Conservation (phyloP, 2,113 vertebrate species). For the Arenaria interpres region DNA sequence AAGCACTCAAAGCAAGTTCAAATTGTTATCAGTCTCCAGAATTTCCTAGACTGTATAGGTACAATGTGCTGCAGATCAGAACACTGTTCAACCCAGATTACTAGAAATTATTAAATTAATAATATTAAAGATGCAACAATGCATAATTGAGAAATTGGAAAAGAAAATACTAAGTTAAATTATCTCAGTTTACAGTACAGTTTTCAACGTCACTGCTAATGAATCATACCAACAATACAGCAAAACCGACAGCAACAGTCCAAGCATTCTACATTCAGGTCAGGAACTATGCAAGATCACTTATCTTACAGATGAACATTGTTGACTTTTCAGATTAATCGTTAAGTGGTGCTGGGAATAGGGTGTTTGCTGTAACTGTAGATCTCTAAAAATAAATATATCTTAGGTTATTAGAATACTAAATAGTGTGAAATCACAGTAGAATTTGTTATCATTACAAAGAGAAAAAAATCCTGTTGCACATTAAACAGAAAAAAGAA, state of each 20-base stretch:
- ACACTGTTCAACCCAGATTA: background rate
- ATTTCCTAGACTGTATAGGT: background rate
- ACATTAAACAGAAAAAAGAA: background rate
- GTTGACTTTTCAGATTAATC: slow-evolving; percentile 21
- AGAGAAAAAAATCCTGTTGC: background rate
- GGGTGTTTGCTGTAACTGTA: background rate
- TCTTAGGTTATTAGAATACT: background rate
- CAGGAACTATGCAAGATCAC: background rate
- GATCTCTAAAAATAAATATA: background rate
- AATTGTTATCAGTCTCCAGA: background rate
- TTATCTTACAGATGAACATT: background rate
- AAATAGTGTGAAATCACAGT: background rate
- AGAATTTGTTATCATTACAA: background rate
- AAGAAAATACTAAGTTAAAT: background rate
- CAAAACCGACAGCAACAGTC: background rate
- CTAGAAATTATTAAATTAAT: background rate
- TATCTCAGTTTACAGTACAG: background rate
- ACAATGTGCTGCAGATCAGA: background rate
- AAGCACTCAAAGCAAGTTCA: background rate
- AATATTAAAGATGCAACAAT: background rate
- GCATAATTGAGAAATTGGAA: background rate
- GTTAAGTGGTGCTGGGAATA: background rate
- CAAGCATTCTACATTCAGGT: background rate
- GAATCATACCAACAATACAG: background rate
- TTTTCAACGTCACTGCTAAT: background rate